Percentiles rank a stretch among this genome's conserved stretches.
Conservation (phyloP, 2,797 vertebrate species). For the Xerus rutilus region DNA sequence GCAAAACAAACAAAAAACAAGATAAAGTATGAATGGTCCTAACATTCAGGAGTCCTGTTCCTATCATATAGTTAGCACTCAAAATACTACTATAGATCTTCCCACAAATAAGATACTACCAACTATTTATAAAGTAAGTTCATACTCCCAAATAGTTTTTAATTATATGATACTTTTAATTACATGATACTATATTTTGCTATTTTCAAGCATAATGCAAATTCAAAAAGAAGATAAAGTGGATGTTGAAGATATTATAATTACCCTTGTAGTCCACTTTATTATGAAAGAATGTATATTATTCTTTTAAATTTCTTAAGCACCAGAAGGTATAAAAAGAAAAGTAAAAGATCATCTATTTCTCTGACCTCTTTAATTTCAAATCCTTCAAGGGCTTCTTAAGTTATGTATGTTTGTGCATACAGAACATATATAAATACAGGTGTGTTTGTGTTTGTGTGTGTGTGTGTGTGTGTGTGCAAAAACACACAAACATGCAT, state of each 20-base stretch:
- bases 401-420: background rate
- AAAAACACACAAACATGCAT: background rate
- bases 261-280: conserved; percentile 10
- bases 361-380: background rate
- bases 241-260: conserved; percentile 14
- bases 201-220: conserved; percentile 36
- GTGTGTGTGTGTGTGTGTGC: background rate
- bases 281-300: conserved; percentile 40
- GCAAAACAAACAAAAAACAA: too few species aligned
- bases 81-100: background rate
- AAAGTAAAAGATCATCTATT: conserved; percentile 35
- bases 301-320: conserved; percentile 57
- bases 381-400: background rate
- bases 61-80: background rate
- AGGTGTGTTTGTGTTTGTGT: background rate
- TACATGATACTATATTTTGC: background rate
- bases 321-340: background rate
- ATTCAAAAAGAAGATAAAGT: conserved; percentile 27
- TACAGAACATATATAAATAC: conserved; percentile 12
- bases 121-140: conserved; percentile 18
- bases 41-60: conserved; percentile 27
- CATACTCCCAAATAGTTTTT: conserved; percentile 20
- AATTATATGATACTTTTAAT: background rate
- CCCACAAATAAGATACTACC: background rate
- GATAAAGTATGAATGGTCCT: background rate